phyloP scores from a whole-genome alignment of 2,888 invertebrate species.

The Athrips mouffetella region DNA sequence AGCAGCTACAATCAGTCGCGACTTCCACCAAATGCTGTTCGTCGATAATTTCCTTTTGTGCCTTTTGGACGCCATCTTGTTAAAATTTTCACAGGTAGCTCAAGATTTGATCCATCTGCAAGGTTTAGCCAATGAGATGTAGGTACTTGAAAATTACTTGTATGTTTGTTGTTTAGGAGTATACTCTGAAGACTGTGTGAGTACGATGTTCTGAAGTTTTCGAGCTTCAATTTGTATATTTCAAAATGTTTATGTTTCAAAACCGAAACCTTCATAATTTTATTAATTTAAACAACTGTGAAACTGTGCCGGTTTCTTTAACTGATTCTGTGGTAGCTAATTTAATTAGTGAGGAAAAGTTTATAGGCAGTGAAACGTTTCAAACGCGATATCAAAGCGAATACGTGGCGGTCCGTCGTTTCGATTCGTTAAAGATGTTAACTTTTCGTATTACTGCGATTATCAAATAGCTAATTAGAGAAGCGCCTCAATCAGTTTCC shows the following conservation, averaged over 20 bases:
- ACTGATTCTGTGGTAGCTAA: background rate
- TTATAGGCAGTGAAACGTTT: conserved; percentile 3
- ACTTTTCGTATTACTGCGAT: conserved; percentile 27
- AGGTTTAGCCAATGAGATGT: background rate
- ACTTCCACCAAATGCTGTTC: conserved; percentile 39
- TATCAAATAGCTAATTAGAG: conserved; percentile 37
- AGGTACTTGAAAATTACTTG: too few species aligned
- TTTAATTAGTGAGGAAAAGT: conserved; percentile 8
- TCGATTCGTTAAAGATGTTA: conserved; percentile 8
- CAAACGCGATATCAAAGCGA: conserved; percentile 34
- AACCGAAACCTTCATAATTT: background rate
- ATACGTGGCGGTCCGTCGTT: background rate
- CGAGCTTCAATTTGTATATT: background rate
- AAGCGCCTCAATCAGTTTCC: conserved; percentile 29
- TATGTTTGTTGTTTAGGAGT: background rate
- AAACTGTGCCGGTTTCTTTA: conserved; percentile 2
- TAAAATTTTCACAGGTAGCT: conserved; percentile 6
- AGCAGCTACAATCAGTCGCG: conserved; percentile 38
- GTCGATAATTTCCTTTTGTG: conserved; percentile 23
- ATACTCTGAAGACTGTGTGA: too few species aligned
- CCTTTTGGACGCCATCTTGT: conserved; percentile 24
- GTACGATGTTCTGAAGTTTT: too few species aligned
- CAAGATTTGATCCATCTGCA: conserved; percentile 24
- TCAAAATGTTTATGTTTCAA: background rate
- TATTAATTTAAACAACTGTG: background rate